A percentile compares a stretch with the other conserved stretches of the same genome.
Conservation (phyloP, 2,113 vertebrate species). For the Myotis brandtii region DNA sequence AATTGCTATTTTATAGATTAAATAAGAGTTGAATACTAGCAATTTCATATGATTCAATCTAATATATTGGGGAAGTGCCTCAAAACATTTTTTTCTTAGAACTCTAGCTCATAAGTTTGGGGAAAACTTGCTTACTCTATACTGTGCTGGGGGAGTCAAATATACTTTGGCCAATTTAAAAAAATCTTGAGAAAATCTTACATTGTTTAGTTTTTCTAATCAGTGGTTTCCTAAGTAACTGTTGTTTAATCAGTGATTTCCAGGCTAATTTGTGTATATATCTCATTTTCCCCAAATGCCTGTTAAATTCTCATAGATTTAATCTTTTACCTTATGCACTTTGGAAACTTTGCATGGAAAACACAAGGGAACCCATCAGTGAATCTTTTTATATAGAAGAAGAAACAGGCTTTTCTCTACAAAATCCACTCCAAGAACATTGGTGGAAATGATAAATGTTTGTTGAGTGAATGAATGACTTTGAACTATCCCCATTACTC, state of each 20-base stretch:
- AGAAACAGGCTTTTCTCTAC: not conserved
- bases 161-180: not conserved
- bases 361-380: not conserved
- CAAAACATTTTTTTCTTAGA: conserved; percentile 58
- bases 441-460: not conserved
- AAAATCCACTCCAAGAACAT: not conserved
- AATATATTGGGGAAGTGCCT: conserved; percentile 25
- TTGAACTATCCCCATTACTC: not conserved
- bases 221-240: conserved; percentile 53
- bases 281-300: not conserved
- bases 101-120: not conserved
- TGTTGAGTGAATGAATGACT: not conserved
- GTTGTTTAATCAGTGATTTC: conserved; percentile 51
- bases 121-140: not conserved
- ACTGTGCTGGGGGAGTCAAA: not conserved
- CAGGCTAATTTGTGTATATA: conserved; percentile 33
- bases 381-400: conserved; percentile 11
- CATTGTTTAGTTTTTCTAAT: conserved; percentile 65
- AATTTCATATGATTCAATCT: conserved; percentile 32
- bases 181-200: not conserved
- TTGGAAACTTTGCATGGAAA: conserved; percentile 13
- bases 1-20: conserved; percentile 22
- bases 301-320: not conserved
- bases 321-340: not conserved
- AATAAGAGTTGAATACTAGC: conserved; percentile 4